Evolutionary conservation across 2,113 vertebrate genomes (phyloP).

Genomic region (Ciconia stormi): DNA sequence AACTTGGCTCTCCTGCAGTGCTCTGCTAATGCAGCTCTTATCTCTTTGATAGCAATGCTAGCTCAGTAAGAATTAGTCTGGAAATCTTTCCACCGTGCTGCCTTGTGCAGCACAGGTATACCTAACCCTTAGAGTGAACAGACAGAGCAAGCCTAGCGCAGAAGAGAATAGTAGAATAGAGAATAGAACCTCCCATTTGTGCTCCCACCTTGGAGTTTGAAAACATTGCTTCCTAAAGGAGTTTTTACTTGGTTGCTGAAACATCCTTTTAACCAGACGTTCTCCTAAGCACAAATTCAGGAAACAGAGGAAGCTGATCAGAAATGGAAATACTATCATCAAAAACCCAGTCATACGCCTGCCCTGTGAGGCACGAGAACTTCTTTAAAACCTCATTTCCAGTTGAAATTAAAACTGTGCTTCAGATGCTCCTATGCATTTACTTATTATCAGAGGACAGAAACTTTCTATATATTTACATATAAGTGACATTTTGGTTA

Average conservation of each 20-base stretch:
- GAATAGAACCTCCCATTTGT: neutral
- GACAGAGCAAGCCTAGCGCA: neutral
- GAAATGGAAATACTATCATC: neutral
- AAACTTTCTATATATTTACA: neutral
- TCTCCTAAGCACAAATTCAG: neutral
- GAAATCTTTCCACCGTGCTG: neutral
- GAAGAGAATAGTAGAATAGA: neutral
- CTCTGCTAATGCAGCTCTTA: neutral
- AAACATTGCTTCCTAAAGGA: neutral
- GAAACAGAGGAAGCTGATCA: neutral
- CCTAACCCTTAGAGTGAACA: neutral
- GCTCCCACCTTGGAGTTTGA: neutral
- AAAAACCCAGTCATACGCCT: neutral
- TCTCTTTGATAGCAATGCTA: neutral
- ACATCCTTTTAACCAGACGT: neutral
- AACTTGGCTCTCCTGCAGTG: neutral
- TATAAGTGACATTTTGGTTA: neutral
- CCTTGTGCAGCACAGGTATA: neutral
- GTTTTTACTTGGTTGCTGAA: neutral
- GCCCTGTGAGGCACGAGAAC: neutral
- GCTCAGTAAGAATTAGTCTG: neutral
- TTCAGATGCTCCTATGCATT: neutral
- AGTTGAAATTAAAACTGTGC: neutral
- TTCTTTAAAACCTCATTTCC: neutral
- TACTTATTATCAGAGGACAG: neutral